A percentile compares a stretch with the other conserved stretches of the same genome.
Conservation (phyloP, 2,797 vertebrate genomes). For the Parauchenoglanis punctatus region DNA sequence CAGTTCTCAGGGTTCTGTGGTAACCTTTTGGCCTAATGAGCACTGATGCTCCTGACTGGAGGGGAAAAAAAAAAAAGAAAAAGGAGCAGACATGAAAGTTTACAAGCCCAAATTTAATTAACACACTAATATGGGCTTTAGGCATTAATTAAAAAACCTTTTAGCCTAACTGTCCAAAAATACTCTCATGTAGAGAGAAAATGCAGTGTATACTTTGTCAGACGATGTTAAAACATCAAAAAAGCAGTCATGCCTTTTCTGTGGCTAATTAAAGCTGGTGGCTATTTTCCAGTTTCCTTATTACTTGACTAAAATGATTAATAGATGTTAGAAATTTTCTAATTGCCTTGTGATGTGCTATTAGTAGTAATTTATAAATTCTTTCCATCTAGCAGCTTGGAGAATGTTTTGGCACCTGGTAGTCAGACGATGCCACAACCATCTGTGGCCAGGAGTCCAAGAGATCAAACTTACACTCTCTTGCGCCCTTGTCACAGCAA, state of each 20-base stretch:
- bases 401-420: neutral
- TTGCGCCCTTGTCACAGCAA: neutral
- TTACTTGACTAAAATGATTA: slow-evolving; percentile 6
- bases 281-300: slow-evolving; percentile 15
- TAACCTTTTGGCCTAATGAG: neutral
- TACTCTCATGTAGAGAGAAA: neutral
- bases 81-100: neutral
- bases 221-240: neutral
- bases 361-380: neutral
- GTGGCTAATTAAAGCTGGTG: neutral
- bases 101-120: neutral
- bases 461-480: neutral
- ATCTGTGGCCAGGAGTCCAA: too few species aligned
- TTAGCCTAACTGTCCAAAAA: neutral
- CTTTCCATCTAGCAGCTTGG: neutral
- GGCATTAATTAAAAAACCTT: neutral
- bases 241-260: neutral
- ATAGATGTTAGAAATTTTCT: slow-evolving; percentile 11
- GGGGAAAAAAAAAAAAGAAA: neutral
- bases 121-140: neutral
- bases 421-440: neutral
- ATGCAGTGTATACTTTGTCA: neutral
- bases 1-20: neutral
- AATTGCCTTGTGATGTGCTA: neutral
- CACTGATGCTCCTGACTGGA: neutral